phyloP scores from a whole-genome alignment of 2,113 vertebrate species.

The Motacilla tschutschensis region DNA sequence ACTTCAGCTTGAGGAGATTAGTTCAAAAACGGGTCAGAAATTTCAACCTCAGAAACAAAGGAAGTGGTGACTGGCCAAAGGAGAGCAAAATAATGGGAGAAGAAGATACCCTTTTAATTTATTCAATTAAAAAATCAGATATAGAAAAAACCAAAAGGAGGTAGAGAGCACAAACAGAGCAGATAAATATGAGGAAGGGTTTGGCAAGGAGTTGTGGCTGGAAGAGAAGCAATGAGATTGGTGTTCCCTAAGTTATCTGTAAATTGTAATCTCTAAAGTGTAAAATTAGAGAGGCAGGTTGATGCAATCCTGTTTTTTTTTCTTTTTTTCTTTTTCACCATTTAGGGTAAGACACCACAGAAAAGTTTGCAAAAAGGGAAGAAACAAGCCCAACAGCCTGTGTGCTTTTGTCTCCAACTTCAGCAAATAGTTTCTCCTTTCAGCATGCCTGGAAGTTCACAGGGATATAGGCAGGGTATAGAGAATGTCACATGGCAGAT shows the following conservation, averaged over 20 bases:
- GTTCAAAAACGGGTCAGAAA: not conserved
- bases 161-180: fast-evolving
- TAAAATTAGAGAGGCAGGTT: not conserved
- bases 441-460: conserved; percentile 64
- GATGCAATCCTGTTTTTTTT: not conserved
- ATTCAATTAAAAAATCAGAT: not conserved
- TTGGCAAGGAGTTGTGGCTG: not conserved
- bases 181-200: not conserved
- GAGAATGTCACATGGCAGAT: conserved; percentile 84
- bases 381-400: not conserved
- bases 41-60: not conserved
- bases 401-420: conserved; percentile 57
- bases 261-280: too few species aligned
- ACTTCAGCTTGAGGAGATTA: not conserved
- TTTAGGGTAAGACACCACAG: conserved; percentile 22
- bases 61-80: not conserved
- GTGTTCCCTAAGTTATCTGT: not conserved
- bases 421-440: conserved; percentile 59
- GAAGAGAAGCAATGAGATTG: not conserved
- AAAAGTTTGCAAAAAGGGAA: conserved; percentile 38
- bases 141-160: not conserved
- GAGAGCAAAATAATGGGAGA: not conserved
- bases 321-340: conserved; percentile 23
- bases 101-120: not conserved
- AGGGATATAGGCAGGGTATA: conserved; percentile 63